Percentiles rank a stretch among this genome's conserved stretches.
These are phyloP conservation scores for Pangasius sanitwongsei DNA, from an alignment of 2,797 vertebrate genomes.

Conservation along the genomic window DNA sequence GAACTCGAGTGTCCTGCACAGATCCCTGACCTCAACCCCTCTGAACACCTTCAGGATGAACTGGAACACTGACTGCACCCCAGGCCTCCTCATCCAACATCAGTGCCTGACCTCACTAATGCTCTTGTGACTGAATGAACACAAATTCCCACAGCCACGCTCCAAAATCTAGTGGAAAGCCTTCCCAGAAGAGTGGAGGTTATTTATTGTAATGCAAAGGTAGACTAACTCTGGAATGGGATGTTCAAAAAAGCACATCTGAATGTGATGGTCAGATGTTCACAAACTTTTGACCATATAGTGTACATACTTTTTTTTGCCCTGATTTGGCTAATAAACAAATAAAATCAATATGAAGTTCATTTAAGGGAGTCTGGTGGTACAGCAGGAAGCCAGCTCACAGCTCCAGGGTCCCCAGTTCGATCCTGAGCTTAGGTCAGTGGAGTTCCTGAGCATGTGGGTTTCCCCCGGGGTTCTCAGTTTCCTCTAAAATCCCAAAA, in stretches of 20 bases:
- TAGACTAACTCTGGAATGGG: background rate
- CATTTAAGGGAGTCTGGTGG: background rate
- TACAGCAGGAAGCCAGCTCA: background rate
- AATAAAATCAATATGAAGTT: background rate
- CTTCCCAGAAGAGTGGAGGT: background rate
- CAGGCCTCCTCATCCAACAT: background rate
- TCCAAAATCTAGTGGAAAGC: background rate
- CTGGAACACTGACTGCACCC: background rate
- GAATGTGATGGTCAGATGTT: background rate
- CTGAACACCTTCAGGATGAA: background rate
- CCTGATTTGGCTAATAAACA: background rate
- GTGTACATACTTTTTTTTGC: background rate
- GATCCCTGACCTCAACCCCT: background rate
- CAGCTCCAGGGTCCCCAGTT: background rate
- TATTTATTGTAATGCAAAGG: background rate
- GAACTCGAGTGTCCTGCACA: background rate
- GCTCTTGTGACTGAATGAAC: background rate
- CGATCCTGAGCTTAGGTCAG: too few relatives aligned
- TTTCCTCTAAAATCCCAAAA: background rate
- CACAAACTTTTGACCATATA: background rate
- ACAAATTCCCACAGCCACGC: background rate
- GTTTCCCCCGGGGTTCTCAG: background rate
- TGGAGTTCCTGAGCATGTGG: background rate
- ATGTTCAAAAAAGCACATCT: background rate
- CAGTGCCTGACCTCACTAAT: background rate